These are phyloP conservation scores for Trididemnum nubilum DNA, from an alignment of 23 tunicate genomes.

Conservation along the genomic window DNA sequence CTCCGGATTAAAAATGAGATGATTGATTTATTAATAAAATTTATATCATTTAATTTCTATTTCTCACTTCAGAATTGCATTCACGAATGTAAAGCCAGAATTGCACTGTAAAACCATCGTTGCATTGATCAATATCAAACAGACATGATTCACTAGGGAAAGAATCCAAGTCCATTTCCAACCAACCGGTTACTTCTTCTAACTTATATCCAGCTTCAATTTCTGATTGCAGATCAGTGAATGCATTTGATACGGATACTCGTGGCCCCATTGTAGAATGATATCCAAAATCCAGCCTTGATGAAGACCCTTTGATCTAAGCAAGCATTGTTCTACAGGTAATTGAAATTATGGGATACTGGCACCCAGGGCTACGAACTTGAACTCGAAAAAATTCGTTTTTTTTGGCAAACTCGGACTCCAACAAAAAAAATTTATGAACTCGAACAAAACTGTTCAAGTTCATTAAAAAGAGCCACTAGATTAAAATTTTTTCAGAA, in stretches of 20 bases:
- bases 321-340: neutral
- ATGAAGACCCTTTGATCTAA: constrained; percentile 4
- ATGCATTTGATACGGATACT: neutral
- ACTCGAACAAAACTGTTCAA: too few relatives aligned
- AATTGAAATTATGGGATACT: too few relatives aligned
- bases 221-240: neutral
- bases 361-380: too few relatives aligned
- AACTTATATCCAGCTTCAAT: constrained; percentile 3
- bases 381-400: too few relatives aligned
- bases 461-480: too few relatives aligned
- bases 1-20: too few relatives aligned
- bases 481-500: too few relatives aligned
- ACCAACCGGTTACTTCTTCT: neutral
- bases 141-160: constrained; percentile 32
- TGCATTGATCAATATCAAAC: constrained; percentile 43
- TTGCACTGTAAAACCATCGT: constrained; percentile 73
- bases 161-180: constrained; percentile 4
- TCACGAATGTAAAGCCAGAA: constrained; percentile 18
- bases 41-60: too few relatives aligned
- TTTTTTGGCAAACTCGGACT: too few relatives aligned
- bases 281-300: neutral
- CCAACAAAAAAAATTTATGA: too few relatives aligned
- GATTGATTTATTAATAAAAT: too few relatives aligned
- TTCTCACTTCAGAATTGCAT: neutral
- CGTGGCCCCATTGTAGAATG: neutral